Base-by-base conservation (phyloP, 2,113 vertebrate genomes). In the Aspiorhynchus laticeps region DNA sequence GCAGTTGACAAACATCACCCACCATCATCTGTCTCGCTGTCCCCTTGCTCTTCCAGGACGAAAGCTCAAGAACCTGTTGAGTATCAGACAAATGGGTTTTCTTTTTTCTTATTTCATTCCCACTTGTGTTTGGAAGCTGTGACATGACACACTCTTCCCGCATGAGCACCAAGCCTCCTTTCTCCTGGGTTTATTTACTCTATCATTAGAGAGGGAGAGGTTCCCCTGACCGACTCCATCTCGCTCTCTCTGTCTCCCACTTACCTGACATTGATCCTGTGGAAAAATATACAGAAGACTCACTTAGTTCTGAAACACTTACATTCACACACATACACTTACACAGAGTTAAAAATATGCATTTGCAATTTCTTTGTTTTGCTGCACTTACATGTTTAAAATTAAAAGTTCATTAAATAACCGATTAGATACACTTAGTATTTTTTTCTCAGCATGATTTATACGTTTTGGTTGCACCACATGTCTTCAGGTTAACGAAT, bases 131-230 rank as follows among this genome's bases (percentile, higher is more conserved):
- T 83, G 61, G 80, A 48, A 69, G 10, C 41, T 24, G 65, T 83
- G 80, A 69, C 81, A 71, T 71, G 81, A 83, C 81, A 83, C 81
- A 83, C 81, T 83, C 19, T 53, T 83, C 63, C 80, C 26, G 11
- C 65, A 53, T n/a, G 63, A 83, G 28, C 81, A 83, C 81, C 65
- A 77, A 79, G 73, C 65, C 79, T 3, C 92, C 93, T 94, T 95
- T 95, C 93, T 94, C 88, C 86, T 92, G 89, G 92, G 93, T 95
- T 95, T 95, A 93, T 95, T 95, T 95, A 94, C 90, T 86, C 93
- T 93, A 92, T 93, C 92, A 93, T 95, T 95, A 94, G 92, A 89
- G 67, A 74, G 92, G 93, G 92, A 92, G 92, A 92, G 89, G 92
- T 48, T 83, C 69, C 21, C 3, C 56, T 59, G 56, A 59, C 56